Evolutionary conservation across 1,140 invertebrate genomes (phyloP), one percentile per base, ranked within the genome.

Genomic region (Antheraea mylitta): DNA sequence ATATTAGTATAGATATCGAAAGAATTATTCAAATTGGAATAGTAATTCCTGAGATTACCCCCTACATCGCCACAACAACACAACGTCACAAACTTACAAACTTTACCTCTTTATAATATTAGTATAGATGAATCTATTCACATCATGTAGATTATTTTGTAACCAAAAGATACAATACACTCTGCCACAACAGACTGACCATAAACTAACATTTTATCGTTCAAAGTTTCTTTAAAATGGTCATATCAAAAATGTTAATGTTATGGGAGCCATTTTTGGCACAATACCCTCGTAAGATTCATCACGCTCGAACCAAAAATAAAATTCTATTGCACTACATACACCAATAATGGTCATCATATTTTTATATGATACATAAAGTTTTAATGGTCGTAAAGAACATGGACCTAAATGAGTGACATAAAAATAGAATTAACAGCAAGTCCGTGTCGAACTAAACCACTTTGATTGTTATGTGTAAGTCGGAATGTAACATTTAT

Each of bases 391-490:
- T 60, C 66, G 19, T 65, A 53, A 67, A 68, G 36, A 22, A 71
- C 62, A 65, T 61, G 58, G 62, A 69, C 62, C 63, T 69, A 66
- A 72, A 68, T 69, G 66, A 60, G 18, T 62, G 48, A 67, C 19
- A 59, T 60, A 71, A 64, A 70, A 68, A 64, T 70, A 66, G 58
- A 70, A 71, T 71, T 71, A 64, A 69, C 19, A 64, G 42, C 42
- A 19, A 53, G n/a, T 66, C 22, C 38, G 61, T 60, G 37, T 66
- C 53, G 36, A 30, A 70, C 59, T 61, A 38, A 37, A 63, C 30
- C 58, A 11, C 13, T 64, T 45, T n/a, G 18, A 19, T 18, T 58
- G 53, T 65, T 65, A 65, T 65, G 37, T 63, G 9, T 61, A 42
- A 53, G 18, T 42, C 42, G 22, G 7, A 65, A 61, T 30, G 60